Base-by-base conservation (phyloP, 1,140 invertebrate genomes). In the Microplitis demolitor region DNA sequence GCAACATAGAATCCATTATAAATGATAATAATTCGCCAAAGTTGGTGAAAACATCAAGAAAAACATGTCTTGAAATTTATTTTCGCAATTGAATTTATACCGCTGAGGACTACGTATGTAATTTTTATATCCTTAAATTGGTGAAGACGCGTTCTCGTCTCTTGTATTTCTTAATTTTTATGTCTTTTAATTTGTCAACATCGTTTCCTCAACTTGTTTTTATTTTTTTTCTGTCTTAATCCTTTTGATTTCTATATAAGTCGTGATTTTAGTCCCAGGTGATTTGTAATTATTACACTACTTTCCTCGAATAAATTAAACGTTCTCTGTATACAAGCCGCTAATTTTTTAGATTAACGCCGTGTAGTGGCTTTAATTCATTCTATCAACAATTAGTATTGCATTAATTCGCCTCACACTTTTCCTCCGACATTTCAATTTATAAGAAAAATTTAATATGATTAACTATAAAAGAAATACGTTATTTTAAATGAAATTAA, bases 1-100 rank as follows among this genome's bases (percentile, higher is more conserved):
- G 74, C 74, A 75, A 75, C 58, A 72, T 45, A 6, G 74, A 72
- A 75, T 75, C 69, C 70, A 75, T 75, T 75, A 75, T 75, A 75
- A 75, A 75, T 75, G 70, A 75, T 75, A 45, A 45, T 45, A 72
- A 75, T 75, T 69, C 54, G 60, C 63, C 71, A 54, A 75, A 75
- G 72, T 75, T 72, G 74, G 74, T 71, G 74, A 72, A 56, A 74
- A 68, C 56, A 63, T 72, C n/a, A 53, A 69, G 67, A 66, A 72
- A 75, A 69, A 67, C 62, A 54, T 72, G 58, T 33, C 33, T 51
- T 51, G 33, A 63, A 62, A 64, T 35, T 63, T 33, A 24, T 71
- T 71, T 71, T 54, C 61, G 69, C 69, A 71, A 71, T 53, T 64
- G 33, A 63, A 64, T 66, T 71, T 66, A 63, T 58, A 53, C 50